Evolutionary conservation across 1,140 invertebrate species (phyloP), one percentile per base, ranked within the genome.

Genomic region (Diploscapter pachys): DNA sequence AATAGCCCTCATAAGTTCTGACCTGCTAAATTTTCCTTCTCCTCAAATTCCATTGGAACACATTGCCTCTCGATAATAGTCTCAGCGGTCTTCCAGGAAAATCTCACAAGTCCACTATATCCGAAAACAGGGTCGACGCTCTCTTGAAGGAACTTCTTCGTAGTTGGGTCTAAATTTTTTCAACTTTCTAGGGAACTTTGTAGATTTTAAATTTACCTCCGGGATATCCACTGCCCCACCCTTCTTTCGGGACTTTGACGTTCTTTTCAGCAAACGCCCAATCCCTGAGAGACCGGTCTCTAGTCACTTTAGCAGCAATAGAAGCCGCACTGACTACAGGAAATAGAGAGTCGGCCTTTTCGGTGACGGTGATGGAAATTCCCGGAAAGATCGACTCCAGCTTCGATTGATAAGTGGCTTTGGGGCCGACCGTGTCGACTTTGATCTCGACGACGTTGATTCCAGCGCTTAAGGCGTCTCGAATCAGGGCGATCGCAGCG

Each of bases 241-340:
- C 81, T 4, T 80, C 72, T 52, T 90, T 87, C 75, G 81, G 75
- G 5, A 73, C 54, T 88, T 88, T 53, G 76, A 90, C 86, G 13
- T 90, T 80, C 0, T 88, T 90, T 86, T 98, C 94, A 8, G 87
- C 87, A 86, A 96, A 98, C 77, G 90, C 87, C 96, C 96, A 99
- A 3, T 91, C 90, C 82, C 92, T 91, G 0, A 98, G 85, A 2
- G 92, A 91, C 84, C 91, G 90, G 87, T 99, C 96, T 81, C 96
- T 90, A 0, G 91, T 91, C 4, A 90, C 89, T 89, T 99, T 99
- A 2, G 97, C 97, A 86, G 93, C 97, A 80, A 99, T 98, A 91
- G 95, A 98, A 4, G 97, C 96, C 0, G 95, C 95, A 78, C 95
- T 95, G 49, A 99, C 97, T 83, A 97, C 92, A 0, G 95, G 93